Evolutionary conservation across 2,113 vertebrate species (phyloP).

Genomic region (Carlito syrichta): DNA sequence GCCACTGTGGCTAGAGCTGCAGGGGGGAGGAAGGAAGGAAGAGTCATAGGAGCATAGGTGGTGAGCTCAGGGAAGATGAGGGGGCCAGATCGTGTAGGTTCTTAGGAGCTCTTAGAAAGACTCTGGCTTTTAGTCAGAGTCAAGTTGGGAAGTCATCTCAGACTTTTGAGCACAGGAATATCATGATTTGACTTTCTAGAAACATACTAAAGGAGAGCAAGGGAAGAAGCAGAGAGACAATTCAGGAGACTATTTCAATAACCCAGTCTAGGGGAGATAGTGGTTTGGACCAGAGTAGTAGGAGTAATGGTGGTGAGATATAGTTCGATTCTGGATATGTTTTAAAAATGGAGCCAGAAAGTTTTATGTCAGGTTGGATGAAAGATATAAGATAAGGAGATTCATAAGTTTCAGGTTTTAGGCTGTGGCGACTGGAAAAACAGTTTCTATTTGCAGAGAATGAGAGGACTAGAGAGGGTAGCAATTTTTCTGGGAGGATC

Average conservation of each 20-base stretch:
- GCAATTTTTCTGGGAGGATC: background rate
- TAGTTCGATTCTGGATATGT: background rate
- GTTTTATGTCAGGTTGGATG: background rate
- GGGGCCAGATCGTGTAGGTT: background rate
- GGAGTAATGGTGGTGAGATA: background rate
- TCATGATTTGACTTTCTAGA: background rate
- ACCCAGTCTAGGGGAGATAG: background rate
- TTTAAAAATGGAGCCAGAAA: background rate
- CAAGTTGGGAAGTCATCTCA: background rate
- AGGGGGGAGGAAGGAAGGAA: background rate
- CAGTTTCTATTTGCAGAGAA: background rate
- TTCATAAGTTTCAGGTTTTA: background rate
- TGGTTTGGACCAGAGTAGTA: background rate
- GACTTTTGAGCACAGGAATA: background rate
- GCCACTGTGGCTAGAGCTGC: background rate
- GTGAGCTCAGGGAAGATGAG: background rate
- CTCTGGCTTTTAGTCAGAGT: background rate
- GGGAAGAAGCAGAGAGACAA: background rate
- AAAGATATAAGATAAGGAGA: background rate
- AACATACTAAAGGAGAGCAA: background rate
- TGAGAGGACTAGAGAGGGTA: rapidly evolving
- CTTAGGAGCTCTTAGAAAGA: background rate
- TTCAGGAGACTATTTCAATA: background rate
- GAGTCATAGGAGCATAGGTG: background rate
- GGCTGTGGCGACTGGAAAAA: background rate